Base-by-base conservation (phyloP, 2,797 vertebrate species). In the Alauda arvensis region DNA sequence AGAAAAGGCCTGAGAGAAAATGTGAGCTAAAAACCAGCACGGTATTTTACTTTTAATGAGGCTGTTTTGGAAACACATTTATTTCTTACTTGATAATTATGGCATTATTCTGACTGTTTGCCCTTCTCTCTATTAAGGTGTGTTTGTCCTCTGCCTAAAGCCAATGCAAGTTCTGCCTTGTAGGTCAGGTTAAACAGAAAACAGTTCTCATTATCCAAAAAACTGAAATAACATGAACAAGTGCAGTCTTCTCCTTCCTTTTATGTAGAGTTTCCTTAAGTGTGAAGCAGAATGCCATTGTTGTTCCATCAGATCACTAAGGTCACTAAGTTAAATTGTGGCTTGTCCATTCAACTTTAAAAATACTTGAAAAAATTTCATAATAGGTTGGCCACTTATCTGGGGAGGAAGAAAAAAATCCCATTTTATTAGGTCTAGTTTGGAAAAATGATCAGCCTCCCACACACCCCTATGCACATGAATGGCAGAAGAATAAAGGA, bases 401-500 rank as follows among this genome's bases (percentile, higher is more conserved):
- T 83, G 46, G 6, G 12, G 71, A 91, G 63, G 70, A 91, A 92
- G 80, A 87, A 83, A 93, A 91, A 95, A 69, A 92, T 80, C 52
- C 48, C 40, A 69, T 93, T 94, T 95, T 69, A 82, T 77, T 77
- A 95, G 70, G 61, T 55, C 56, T 93, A 91, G 75, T 87, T 83
- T 72, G 83, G 92, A 94, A 94, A 96, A 93, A 69, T 25, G 39
- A 93, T 26, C 48, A 93, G 71, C 79, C 78, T 88, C 75, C 63
- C 68, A 89, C 43, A 77, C 48, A 66, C 10, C 78, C 82, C 82
- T 71, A 59, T 83, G 80, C 49, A 94, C 88, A 81, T 48, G 85
- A 92, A 91, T 37, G 77, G 78, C 63, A 92, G 71, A 91, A 80
- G 78, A 93, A 95, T 84, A 94, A 92, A 89, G 70, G 55, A 86